Evolutionary conservation across 1,140 invertebrate genomes (phyloP).

Genomic region (Hycleus cichorii): DNA sequence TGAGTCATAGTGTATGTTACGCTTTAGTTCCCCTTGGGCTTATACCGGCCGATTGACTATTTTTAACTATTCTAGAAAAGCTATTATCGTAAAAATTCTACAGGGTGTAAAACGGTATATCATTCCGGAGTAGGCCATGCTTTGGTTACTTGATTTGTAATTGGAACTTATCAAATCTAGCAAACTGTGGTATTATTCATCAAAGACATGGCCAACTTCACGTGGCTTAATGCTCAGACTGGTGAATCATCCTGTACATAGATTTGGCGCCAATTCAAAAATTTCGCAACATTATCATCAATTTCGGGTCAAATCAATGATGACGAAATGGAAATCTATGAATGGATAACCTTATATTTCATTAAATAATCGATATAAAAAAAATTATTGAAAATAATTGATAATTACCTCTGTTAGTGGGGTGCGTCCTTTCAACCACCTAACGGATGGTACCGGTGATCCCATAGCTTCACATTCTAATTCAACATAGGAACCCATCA

Average conservation of each 20-base stretch:
- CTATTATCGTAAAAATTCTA: no score
- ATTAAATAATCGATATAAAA: not conserved
- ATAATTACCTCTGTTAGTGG: conserved; percentile 51
- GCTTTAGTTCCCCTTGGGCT: no score
- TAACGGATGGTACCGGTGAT: conserved; percentile 57
- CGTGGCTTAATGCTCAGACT: no score
- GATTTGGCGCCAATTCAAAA: no score
- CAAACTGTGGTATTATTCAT: no score
- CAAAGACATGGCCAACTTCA: no score
- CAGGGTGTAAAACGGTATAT: not conserved
- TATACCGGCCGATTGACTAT: no score
- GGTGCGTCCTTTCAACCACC: conserved; percentile 57
- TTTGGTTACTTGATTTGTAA: no score
- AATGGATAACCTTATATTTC: not conserved
- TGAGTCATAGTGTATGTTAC: no score
- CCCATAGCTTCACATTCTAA: conserved; percentile 61
- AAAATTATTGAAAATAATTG: not conserved
- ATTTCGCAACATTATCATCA: not conserved
- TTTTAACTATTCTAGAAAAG: no score
- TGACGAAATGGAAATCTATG: not conserved
- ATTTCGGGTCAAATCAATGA: not conserved
- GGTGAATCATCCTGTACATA: not conserved
- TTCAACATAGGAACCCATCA: conserved; percentile 47
- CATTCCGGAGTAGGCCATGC: no score
- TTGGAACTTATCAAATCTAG: no score